Evolutionary conservation across 2,113 vertebrate species (phyloP), one percentile per base, ranked within the genome.

Genomic region (Alosa alosa): DNA sequence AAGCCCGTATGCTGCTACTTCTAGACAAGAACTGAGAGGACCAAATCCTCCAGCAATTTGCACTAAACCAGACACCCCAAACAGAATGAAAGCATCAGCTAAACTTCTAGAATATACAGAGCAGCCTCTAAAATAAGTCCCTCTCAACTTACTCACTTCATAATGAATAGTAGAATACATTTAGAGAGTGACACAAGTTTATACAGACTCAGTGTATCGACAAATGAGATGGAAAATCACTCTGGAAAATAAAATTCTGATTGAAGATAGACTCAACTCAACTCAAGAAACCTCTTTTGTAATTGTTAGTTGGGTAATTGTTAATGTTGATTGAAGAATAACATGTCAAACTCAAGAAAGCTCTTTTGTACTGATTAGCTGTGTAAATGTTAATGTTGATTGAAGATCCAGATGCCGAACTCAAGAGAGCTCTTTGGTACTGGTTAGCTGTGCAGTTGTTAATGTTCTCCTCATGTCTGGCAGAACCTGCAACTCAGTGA

Each of bases 401-500:
- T 64, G 20, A 22, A 64, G 6, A 64, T 64, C n/a, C 6, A 8
- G 60, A n/a, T 72, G 50, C 11, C 50, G 17, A 52, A 52, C 50
- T 52, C 50, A 13, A 52, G 50, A 52, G 11, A 52, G 50, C 15
- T 52, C 11, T 52, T 52, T 52, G 13, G 50, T 72, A 36, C 8
- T 25, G 6, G 9, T 72, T 6, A 25, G n/a, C 9, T 11, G 64
- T 36, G 64, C 10, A 10, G n/a, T 72, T 25, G 64, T 72, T 10
- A 31, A 78, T 39, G 72, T 39, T 81, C 46, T 87, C 18, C 68
- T 68, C 44, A 41, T 84, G 31, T 60, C 9, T 84, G 64, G 20
- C 85, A 96, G 95, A 96, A 96, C 89, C 94, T 96, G 89, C 94
- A 95, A 20, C 93, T 96, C 86, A 95, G 95, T 88, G 95, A 96